These are phyloP conservation scores for Glaucidium brasilianum DNA, from an alignment of 2,113 vertebrate species.

Conservation along the genomic window DNA sequence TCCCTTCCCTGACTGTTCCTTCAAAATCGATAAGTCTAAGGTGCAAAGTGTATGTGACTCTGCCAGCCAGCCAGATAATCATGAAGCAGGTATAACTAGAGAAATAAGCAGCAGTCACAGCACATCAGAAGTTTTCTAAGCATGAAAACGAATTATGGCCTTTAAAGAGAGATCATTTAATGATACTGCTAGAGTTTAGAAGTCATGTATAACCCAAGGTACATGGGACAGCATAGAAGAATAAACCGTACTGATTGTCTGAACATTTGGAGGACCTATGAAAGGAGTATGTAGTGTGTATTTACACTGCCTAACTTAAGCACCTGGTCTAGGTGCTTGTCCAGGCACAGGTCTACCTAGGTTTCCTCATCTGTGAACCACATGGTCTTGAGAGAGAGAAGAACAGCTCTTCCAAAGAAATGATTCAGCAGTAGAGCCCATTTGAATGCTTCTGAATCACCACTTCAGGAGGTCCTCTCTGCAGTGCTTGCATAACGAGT, in stretches of 20 bases:
- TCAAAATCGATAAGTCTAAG: background rate
- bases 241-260: background rate
- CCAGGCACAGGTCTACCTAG: background rate
- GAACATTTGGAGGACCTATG: background rate
- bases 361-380: background rate
- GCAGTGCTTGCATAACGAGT: accelerated
- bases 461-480: background rate
- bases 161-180: background rate
- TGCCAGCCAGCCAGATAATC: background rate
- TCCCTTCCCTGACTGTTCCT: background rate
- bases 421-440: background rate
- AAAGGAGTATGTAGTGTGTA: background rate
- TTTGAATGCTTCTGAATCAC: background rate
- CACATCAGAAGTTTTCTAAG: background rate
- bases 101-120: background rate
- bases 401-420: background rate
- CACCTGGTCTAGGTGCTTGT: background rate
- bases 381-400: background rate
- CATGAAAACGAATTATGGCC: background rate
- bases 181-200: background rate
- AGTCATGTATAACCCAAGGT: background rate
- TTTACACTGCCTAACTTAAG: background rate
- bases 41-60: background rate
- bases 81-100: background rate
- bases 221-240: background rate